phyloP scores from a whole-genome alignment of 2,797 vertebrate species.

The Cyprinodon diabolis region DNA sequence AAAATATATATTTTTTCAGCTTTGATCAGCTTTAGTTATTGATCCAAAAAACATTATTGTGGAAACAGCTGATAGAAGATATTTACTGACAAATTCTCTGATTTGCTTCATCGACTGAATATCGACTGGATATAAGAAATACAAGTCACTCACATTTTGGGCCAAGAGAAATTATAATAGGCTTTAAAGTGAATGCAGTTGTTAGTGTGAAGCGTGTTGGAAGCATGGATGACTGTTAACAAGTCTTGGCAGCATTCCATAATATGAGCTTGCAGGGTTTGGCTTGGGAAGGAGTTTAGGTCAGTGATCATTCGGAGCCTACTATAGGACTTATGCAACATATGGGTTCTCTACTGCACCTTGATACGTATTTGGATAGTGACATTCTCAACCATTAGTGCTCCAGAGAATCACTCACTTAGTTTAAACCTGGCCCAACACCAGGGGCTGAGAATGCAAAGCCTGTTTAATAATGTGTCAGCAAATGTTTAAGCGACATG shows the following conservation, averaged over 20 bases:
- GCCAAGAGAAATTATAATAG: background rate
- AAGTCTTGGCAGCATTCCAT: background rate
- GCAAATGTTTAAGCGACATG: no score
- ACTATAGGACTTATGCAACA: conserved; percentile 1
- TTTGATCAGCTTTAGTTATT: background rate
- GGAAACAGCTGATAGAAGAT: no score
- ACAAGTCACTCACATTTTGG: background rate
- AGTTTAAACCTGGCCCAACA: background rate
- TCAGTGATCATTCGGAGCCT: background rate
- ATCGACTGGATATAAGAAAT: background rate
- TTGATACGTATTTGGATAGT: background rate
- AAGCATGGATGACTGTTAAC: background rate
- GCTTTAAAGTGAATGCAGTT: background rate
- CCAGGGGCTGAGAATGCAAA: background rate
- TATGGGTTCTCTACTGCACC: background rate
- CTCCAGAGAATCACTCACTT: background rate
- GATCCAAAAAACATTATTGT: background rate
- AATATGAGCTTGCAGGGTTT: background rate
- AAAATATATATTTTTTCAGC: background rate
- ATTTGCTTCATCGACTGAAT: background rate
- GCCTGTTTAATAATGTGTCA: background rate
- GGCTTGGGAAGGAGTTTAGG: background rate
- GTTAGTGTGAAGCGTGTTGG: background rate
- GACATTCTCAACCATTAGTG: background rate
- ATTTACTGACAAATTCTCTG: background rate